Percentiles rank a stretch among this genome's conserved stretches.
These are phyloP conservation scores for Thomomys bottae DNA, from an alignment of 2,113 vertebrate species.

Conservation along the genomic window DNA sequence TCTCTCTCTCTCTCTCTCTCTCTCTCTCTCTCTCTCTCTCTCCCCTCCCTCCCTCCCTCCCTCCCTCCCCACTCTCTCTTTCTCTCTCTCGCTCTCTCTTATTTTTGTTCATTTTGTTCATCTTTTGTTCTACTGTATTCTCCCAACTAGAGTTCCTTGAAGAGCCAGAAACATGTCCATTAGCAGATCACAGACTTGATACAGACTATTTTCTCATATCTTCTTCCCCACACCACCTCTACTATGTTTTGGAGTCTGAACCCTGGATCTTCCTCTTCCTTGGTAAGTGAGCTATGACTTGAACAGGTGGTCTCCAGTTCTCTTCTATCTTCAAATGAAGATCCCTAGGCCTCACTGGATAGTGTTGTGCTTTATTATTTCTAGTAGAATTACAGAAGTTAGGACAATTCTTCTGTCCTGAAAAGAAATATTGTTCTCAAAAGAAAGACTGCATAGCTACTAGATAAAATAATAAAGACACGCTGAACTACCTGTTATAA, in stretches of 20 bases:
- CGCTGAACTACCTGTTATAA: too few species aligned
- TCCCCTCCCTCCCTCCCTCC: too few species aligned
- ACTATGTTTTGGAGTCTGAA: too few species aligned
- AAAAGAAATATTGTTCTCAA: background rate
- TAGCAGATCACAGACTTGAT: background rate
- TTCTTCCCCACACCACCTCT: too few species aligned
- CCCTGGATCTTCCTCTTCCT: too few species aligned
- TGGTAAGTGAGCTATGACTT: too few species aligned
- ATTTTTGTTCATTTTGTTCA: background rate
- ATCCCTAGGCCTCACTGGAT: background rate
- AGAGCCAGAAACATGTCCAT: background rate
- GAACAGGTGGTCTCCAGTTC: too few species aligned
- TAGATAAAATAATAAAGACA: background rate
- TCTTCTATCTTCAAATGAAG: background rate
- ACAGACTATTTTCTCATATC: background rate
- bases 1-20: too few species aligned
- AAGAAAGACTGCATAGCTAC: background rate
- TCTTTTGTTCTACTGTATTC: rapidly evolving
- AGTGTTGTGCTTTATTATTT: background rate
- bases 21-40: background rate
- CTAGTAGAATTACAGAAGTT: background rate
- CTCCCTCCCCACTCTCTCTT: too few species aligned
- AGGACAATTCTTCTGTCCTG: background rate
- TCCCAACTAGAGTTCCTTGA: background rate
- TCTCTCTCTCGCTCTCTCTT: background rate